Percentiles rank a stretch among this genome's conserved stretches.
These are phyloP conservation scores for Caretta caretta DNA, from an alignment of 2,113 vertebrate species.

Conservation along the genomic window DNA sequence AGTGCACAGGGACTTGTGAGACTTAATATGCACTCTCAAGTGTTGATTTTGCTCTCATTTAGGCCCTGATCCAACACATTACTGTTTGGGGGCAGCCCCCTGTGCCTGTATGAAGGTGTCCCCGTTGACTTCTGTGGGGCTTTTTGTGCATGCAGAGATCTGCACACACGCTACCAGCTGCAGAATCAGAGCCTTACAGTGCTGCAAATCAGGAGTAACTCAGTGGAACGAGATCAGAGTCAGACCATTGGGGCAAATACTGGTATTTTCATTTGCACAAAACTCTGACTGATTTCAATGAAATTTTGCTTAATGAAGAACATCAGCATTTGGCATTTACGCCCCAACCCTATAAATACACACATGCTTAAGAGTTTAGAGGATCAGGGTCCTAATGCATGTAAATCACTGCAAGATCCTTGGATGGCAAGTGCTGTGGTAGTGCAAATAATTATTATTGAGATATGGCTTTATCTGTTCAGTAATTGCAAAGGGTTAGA, in stretches of 20 bases:
- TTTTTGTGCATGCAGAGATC: neutral
- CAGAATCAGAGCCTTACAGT: neutral
- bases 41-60: neutral
- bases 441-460: neutral
- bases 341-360: neutral
- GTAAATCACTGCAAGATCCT: neutral
- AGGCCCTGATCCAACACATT: neutral
- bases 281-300: neutral
- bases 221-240: neutral
- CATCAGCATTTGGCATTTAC: neutral
- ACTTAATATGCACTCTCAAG: neutral
- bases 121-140: neutral
- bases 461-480: neutral
- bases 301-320: neutral
- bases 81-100: neutral
- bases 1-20: accelerated
- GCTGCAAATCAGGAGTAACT: neutral
- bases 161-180: neutral
- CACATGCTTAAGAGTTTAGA: neutral
- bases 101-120: neutral
- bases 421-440: neutral
- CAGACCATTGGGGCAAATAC: neutral
- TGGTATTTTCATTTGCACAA: neutral
- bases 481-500: neutral
- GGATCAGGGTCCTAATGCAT: neutral